These are phyloP conservation scores for Ashinkailepas kermadecensis DNA, from an alignment of 2,888 invertebrate genomes.

Conservation along the genomic window DNA sequence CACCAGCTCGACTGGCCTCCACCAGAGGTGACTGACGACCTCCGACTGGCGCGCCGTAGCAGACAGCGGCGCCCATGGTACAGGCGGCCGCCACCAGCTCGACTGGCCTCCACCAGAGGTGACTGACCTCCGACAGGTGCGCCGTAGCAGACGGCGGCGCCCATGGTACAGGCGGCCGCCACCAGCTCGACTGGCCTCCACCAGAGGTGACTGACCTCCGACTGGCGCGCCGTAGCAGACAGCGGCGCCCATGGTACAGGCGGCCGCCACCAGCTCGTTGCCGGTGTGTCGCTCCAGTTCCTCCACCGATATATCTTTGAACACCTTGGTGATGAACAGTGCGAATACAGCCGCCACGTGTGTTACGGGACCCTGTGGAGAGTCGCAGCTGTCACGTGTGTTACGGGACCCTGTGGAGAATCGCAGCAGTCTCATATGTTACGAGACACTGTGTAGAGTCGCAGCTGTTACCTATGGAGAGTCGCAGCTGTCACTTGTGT, in stretches of 20 bases:
- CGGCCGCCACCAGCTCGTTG: conserved; percentile 94
- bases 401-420: conserved; percentile 71
- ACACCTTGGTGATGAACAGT: conserved; percentile 80
- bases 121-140: too few species aligned
- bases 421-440: conserved; percentile 88
- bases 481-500: conserved; percentile 88
- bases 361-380: conserved; percentile 76
- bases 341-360: conserved; percentile 97
- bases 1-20: conserved; percentile 95
- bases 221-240: conserved; percentile 92
- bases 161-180: too few species aligned
- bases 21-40: too few species aligned
- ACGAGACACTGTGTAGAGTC: conserved; percentile 65
- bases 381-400: conserved; percentile 83
- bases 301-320: conserved; percentile 51
- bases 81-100: too few species aligned
- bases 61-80: too few species aligned
- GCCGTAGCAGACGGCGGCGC: too few species aligned
- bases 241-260: conserved; percentile 91
- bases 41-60: too few species aligned
- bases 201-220: conserved; percentile 51
- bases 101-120: too few species aligned
- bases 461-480: conserved; percentile 80
- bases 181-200: too few species aligned
- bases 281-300: conserved; percentile 93